A percentile compares a stretch with the other conserved stretches of the same genome.
phyloP scores from a whole-genome alignment of 2,113 vertebrate species.

The Onychostruthus taczanowskii region DNA sequence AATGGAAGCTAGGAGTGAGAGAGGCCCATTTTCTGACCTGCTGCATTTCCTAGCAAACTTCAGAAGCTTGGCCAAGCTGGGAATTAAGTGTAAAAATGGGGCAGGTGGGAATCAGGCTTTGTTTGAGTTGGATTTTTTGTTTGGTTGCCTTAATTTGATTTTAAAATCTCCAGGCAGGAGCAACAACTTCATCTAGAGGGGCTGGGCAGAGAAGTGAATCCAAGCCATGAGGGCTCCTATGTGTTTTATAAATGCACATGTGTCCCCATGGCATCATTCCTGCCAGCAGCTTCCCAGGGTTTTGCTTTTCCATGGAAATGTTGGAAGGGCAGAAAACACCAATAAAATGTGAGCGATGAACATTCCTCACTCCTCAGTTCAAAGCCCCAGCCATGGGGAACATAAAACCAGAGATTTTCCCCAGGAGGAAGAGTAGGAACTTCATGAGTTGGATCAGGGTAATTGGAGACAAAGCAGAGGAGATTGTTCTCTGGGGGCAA shows the following conservation, averaged over 20 bases:
- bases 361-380: neutral
- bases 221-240: neutral
- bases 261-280: neutral
- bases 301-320: neutral
- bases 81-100: neutral
- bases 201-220: neutral
- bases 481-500: neutral
- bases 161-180: neutral
- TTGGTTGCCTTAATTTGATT: neutral
- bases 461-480: slow-evolving; percentile 21
- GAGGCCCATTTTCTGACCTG: neutral
- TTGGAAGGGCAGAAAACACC: slow-evolving; percentile 4
- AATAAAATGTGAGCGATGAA: slow-evolving; percentile 25
- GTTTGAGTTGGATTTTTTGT: neutral
- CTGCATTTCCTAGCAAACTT: neutral
- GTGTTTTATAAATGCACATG: fast-evolving
- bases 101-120: neutral
- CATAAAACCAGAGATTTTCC: slow-evolving; percentile 23
- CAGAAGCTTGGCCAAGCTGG: neutral
- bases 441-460: neutral
- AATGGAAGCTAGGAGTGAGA: neutral
- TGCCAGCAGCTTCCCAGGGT: neutral
- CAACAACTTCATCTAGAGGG: neutral
- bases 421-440: slow-evolving; percentile 18
- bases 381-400: neutral